Conservation (phyloP, 2,797 vertebrate genomes). For the Chelon labrosus region DNA sequence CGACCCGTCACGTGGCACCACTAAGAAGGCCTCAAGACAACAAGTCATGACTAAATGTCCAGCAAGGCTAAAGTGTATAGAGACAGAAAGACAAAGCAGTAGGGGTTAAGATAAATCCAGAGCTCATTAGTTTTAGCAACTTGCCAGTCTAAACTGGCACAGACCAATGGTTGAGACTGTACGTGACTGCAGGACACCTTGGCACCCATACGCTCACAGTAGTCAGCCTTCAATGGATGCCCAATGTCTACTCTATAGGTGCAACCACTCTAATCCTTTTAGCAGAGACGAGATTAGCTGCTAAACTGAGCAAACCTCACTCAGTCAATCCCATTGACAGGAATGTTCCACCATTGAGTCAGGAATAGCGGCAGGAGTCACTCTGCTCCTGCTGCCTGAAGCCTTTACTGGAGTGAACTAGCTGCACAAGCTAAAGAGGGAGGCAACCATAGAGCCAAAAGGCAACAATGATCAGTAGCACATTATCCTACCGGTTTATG, state of each 20-base stretch:
- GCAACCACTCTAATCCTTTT: conserved; percentile 67
- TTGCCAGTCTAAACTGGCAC: conserved; percentile 30
- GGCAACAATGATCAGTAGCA: too few species aligned
- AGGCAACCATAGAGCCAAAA: too few species aligned
- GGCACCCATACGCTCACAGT: conserved; percentile 18
- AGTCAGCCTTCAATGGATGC: conserved; percentile 18
- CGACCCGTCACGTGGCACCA: not conserved
- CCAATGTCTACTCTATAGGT: conserved; percentile 29
- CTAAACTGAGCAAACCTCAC: conserved; percentile 66
- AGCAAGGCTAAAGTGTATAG: conserved; percentile 3
- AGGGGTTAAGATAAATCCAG: conserved; percentile 27
- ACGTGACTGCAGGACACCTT: conserved; percentile 12
- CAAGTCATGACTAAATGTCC: conserved; percentile 16
- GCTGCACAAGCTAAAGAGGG: not conserved
- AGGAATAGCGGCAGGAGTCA: conserved; percentile 48
- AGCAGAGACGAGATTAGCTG: conserved; percentile 60
- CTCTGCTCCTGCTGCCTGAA: conserved; percentile 9
- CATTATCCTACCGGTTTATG: too few species aligned
- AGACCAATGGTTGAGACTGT: not conserved
- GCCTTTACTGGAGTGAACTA: not conserved
- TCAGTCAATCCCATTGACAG: conserved; percentile 62
- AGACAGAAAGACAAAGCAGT: conserved; percentile 18
- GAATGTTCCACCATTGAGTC: conserved; percentile 35
- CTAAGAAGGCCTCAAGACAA: conserved; percentile 8
- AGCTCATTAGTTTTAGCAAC: conserved; percentile 47